phyloP scores from a whole-genome alignment of 2,797 vertebrate genomes.

The Myotis vivesi region DNA sequence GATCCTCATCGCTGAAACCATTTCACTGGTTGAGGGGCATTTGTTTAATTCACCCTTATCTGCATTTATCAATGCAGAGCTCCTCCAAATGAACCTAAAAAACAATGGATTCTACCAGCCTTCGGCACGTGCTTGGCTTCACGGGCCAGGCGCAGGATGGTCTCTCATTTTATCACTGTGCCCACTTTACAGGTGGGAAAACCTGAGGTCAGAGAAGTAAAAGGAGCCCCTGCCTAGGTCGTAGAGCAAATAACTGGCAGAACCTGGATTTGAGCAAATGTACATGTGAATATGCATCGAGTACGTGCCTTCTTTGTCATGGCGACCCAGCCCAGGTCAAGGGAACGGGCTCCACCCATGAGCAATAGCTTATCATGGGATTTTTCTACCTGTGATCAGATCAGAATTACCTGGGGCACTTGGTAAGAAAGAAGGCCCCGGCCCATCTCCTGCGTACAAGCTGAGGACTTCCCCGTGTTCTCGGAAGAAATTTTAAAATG shows the following conservation, averaged over 20 bases:
- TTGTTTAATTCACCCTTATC: neutral
- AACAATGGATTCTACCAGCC: too few species aligned
- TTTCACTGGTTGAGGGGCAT: neutral
- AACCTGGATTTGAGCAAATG: neutral
- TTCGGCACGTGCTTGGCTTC: neutral
- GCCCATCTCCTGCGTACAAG: neutral
- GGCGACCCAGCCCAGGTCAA: too few species aligned
- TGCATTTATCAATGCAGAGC: neutral
- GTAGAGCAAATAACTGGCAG: neutral
- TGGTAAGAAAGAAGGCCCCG: neutral
- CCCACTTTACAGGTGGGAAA: neutral
- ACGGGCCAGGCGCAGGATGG: fast-evolving
- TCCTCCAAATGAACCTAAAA: neutral
- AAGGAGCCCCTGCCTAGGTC: neutral
- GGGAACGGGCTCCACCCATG: neutral
- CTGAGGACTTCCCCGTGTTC: neutral
- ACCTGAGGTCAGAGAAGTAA: neutral
- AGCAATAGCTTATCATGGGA: fast-evolving
- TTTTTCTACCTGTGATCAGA: neutral
- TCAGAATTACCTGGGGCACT: too few species aligned
- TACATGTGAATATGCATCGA: neutral
- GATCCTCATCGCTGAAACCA: neutral
- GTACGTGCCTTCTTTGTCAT: neutral
- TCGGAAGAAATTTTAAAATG: fast-evolving
- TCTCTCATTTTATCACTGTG: neutral